Evolutionary conservation across 2,888 invertebrate species (phyloP).

Genomic region (Drosophila subsilvestris): DNA sequence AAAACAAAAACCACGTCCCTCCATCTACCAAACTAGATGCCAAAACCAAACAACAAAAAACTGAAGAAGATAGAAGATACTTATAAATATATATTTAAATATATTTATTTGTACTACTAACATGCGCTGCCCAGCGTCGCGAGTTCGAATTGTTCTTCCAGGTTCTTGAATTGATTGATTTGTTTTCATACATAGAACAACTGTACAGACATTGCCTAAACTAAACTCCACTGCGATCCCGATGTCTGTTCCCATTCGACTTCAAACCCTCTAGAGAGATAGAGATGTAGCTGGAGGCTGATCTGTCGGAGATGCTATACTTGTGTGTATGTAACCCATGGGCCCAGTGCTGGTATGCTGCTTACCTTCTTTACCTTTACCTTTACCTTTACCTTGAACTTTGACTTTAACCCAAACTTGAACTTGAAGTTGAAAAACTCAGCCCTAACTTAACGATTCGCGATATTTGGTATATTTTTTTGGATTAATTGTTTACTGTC

Average conservation of each 20-base stretch:
- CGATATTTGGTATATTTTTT: constrained; percentile 43
- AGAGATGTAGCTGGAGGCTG: constrained; percentile 1
- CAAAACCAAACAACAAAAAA: constrained; percentile 8
- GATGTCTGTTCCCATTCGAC: neutral
- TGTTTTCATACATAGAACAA: constrained; percentile 3
- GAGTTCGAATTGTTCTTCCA: constrained; percentile 59
- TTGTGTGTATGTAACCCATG: neutral
- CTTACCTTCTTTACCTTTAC: constrained; percentile 13
- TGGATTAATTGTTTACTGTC: constrained; percentile 48
- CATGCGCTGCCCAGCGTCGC: constrained; percentile 12
- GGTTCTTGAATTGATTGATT: constrained; percentile 31
- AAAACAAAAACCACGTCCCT: constrained; percentile 18
- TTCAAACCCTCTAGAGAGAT: neutral
- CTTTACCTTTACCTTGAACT: constrained; percentile 62
- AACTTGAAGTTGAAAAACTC: constrained; percentile 75
- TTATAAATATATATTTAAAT: constrained; percentile 12
- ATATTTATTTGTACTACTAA: constrained; percentile 13
- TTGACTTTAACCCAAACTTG: constrained; percentile 66
- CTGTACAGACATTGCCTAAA: constrained; percentile 2
- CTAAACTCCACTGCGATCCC: neutral
- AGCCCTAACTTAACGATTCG: constrained; percentile 43
- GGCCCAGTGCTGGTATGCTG: constrained; percentile 16
- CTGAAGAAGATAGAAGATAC: constrained; percentile 13
- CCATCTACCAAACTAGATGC: constrained; percentile 37
- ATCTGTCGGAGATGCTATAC: constrained; percentile 1